Base-by-base conservation (phyloP, 2,113 vertebrate species). In the Eulemur macaco region DNA sequence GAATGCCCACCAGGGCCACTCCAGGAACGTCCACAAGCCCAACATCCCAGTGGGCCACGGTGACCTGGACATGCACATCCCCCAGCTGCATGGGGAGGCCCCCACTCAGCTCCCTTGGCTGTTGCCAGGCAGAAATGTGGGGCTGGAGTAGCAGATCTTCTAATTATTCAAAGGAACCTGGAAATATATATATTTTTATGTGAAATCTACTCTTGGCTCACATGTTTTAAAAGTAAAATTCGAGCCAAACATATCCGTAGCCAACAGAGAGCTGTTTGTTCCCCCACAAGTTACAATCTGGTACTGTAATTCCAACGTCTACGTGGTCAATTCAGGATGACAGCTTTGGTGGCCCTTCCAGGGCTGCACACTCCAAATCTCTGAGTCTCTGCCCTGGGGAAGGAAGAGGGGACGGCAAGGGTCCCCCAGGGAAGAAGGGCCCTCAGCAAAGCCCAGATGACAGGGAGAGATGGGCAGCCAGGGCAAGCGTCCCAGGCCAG, bases 231-330 rank as follows among this genome's bases (percentile, higher is more conserved):
- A 89, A 93, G 93, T 9, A n/a, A 88, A 91, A 89, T 34, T 6
- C 1, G 3, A 96, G 78, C 96, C 93, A 89, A 86, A 91, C 0
- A 1, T 10, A 23, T 29, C n/a, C 27, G 13, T 8, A 54, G 89
- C 60, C 89, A 91, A 68, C 13, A 60, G 66, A 82, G 78, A 60
- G n/a, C 27, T 78, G 25, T 93, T 64, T 91, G 42, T 64, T 91
- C 93, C 45, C 56, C 69, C 34, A 73, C 10, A 2, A 91, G 66
- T 76, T 63, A 69, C 78, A 56, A 37, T 69, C 82, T 80, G 78
- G 77, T 60, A 27, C 90, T 50, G 56, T 92, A 88, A 89, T 82
- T 56, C 76, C 37, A 42, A 69, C 86, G 84, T 74, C 42, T n/a
- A 14, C 42, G 0, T 8, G 60, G 76, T 83, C 39, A 8, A 42